These are phyloP conservation scores for Cephalophus harveyi DNA, from an alignment of 2,113 vertebrate species.

Conservation along the genomic window DNA sequence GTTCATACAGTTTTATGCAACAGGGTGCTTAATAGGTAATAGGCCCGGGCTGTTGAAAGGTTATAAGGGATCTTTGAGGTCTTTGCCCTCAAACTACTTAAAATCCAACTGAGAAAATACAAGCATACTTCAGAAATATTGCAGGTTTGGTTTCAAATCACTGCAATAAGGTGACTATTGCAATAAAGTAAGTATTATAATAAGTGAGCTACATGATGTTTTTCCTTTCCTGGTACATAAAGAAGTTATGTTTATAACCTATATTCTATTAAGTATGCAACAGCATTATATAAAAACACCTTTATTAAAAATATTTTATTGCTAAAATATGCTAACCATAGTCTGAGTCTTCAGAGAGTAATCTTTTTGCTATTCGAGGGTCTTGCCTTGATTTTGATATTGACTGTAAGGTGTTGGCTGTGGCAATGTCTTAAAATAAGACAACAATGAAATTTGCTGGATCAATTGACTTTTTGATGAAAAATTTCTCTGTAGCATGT, in stretches of 20 bases:
- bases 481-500: neutral
- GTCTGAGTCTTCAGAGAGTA: neutral
- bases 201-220: neutral
- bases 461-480: neutral
- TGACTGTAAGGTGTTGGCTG: neutral
- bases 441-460: neutral
- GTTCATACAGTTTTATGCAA: neutral
- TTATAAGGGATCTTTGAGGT: neutral
- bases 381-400: neutral
- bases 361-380: neutral
- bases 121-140: neutral
- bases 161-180: neutral
- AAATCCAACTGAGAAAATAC: neutral
- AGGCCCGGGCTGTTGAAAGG: neutral
- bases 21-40: neutral
- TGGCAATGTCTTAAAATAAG: neutral
- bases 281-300: neutral
- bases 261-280: neutral
- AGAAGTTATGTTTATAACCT: neutral
- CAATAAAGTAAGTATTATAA: neutral
- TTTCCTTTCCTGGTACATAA: neutral
- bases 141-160: neutral
- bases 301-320: neutral
- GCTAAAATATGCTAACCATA: neutral
- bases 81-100: neutral